phyloP scores from a whole-genome alignment of 2,888 invertebrate genomes.

The Endomychus coccineus region DNA sequence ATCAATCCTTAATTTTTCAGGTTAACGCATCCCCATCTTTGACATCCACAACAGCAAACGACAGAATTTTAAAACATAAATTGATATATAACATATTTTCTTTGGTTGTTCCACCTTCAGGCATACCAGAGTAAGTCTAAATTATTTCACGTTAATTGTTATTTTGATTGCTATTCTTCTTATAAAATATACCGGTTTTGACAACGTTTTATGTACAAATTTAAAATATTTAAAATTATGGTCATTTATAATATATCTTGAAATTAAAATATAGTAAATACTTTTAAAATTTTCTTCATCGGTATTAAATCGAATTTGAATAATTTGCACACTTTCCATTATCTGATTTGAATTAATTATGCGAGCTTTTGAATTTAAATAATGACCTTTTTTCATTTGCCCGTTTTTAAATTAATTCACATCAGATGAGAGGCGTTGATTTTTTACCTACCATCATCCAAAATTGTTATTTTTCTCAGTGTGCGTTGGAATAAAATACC shows the following conservation, averaged over 20 bases:
- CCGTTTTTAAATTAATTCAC: constrained; percentile 5
- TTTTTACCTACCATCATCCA: background rate
- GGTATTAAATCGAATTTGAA: no score
- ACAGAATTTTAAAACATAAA: constrained; percentile 88
- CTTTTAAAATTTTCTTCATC: no score
- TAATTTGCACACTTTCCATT: no score
- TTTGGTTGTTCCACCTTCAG: constrained; percentile 81
- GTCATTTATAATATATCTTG: no score
- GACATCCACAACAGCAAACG: constrained; percentile 89
- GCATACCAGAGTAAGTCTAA: constrained; percentile 69
- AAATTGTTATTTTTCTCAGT: constrained; percentile 39
- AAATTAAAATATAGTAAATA: no score
- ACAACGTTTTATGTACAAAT: no score
- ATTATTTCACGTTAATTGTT: no score
- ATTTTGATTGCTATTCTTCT: no score
- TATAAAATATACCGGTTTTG: no score
- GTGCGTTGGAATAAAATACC: constrained; percentile 84
- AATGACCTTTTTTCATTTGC: no score
- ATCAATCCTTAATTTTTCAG: constrained; percentile 37
- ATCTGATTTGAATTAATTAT: no score
- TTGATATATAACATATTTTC: constrained; percentile 88
- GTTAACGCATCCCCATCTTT: constrained; percentile 95
- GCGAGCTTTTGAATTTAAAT: background rate
- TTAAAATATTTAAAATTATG: no score
- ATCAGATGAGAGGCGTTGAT: constrained; percentile 3